phyloP scores from a whole-genome alignment of 2,888 invertebrate genomes.

The Caenorhabditis sp. region DNA sequence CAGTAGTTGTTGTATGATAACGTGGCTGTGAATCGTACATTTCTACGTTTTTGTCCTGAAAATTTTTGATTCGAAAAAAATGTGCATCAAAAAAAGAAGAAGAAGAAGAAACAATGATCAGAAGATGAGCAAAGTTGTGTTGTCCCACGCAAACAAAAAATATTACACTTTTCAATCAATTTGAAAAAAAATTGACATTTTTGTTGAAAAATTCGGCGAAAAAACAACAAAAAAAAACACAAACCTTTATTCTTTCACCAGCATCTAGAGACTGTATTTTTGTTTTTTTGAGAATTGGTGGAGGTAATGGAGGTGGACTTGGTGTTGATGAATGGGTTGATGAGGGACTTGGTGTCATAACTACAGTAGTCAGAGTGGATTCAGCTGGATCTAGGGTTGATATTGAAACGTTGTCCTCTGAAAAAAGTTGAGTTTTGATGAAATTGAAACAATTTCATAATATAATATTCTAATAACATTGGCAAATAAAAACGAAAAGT shows the following conservation, averaged over 20 bases:
- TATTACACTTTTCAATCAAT: too few species aligned
- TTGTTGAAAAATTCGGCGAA: neutral
- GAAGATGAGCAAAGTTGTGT: slow-evolving; percentile 2
- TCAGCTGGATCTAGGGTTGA: slow-evolving; percentile 25
- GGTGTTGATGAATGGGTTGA: slow-evolving; percentile 6
- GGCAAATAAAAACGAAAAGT: too few species aligned
- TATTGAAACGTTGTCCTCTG: slow-evolving; percentile 33
- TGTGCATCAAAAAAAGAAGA: slow-evolving; percentile 4
- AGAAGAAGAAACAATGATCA: neutral
- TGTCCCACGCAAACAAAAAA: slow-evolving; percentile 4
- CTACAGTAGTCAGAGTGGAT: neutral
- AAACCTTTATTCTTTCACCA: neutral
- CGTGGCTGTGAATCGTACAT: slow-evolving; percentile 40
- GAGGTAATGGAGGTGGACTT: slow-evolving; percentile 22
- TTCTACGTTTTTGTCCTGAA: slow-evolving; percentile 26
- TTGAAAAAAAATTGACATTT: neutral
- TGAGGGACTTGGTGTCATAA: neutral
- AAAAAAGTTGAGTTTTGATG: neutral
- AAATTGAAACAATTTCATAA: too few species aligned
- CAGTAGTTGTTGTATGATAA: slow-evolving; percentile 55
- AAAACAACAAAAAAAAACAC: neutral
- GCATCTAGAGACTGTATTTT: neutral
- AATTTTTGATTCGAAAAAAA: slow-evolving; percentile 5
- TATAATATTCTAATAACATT: too few species aligned
- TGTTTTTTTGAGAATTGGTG: slow-evolving; percentile 14